Evolutionary conservation across 1,140 invertebrate species (phyloP), one percentile per base, ranked within the genome.

Genomic region (Plectrocnemia conspersa): DNA sequence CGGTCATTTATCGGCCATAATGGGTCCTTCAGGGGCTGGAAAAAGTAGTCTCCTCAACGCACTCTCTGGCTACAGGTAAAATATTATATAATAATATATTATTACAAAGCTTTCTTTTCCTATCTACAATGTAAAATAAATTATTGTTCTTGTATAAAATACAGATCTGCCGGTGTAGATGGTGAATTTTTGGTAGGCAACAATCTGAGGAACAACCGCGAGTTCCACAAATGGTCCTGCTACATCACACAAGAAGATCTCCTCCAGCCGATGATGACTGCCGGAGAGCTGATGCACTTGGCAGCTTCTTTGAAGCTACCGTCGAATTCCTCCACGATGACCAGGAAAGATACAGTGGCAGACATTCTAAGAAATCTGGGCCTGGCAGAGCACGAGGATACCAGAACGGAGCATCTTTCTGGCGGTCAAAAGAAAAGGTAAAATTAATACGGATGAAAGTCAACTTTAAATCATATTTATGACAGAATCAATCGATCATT

Each of bases 211-310:
- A 66, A 73, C 41, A 65, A 70, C 35, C 64, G 66, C 9, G 59
- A 61, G 24, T 78, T 79, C 63, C 74, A 77, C 54, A 78, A 76
- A 54, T 69, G 77, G 24, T 82, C 79, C 22, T 82, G 89, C 64
- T 96, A 95, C 70, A 93, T 95, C 50, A 89, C 92, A 62, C 93
- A 97, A 69, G 88, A 94, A 50, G 93, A 97, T 67, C 79, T 87
- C 38, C 75, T 94, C 4, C 79, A 86, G 58, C 84, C 86, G 0
- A 73, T 92, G 32, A 82, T 97, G 18, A 86, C 84, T 0, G 88
- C 93, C 0, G 73, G 80, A 10, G 93, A 97, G 68, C 78, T 83
- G 0, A 91, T 96, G 85, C 80, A 78, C 62, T 83, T 92, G 54
- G 88, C 90, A 0, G 82, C 86, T 0, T 83, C 86, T 56, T 73